phyloP scores from a whole-genome alignment of 2,113 vertebrate genomes.

The Bubo blakistoni region DNA sequence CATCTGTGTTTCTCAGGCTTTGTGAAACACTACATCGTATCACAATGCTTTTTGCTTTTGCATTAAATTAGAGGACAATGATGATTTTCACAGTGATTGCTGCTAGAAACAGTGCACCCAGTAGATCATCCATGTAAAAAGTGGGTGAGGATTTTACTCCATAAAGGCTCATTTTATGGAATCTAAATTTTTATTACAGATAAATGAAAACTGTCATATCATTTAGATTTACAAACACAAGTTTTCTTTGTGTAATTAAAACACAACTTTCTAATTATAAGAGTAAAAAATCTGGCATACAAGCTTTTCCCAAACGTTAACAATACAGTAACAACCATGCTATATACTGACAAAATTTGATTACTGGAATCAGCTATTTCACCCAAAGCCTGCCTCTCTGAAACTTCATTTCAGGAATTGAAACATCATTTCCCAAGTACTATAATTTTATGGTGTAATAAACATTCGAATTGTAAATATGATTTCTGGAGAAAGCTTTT shows the following conservation, averaged over 20 bases:
- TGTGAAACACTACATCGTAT: neutral
- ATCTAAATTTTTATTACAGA: neutral
- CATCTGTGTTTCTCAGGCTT: neutral
- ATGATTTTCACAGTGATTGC: neutral
- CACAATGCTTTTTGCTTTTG: neutral
- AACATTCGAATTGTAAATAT: neutral
- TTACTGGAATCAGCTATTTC: neutral
- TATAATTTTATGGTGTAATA: neutral
- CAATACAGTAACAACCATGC: neutral
- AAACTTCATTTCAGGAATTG: conserved; percentile 17
- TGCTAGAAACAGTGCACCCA: neutral
- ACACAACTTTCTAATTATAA: neutral
- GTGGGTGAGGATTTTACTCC: neutral
- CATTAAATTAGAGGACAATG: neutral
- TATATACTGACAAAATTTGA: neutral
- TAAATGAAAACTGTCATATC: neutral
- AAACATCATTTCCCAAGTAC: neutral
- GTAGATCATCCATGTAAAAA: neutral
- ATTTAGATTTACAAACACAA: neutral
- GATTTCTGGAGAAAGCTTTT: neutral
- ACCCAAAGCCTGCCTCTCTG: neutral
- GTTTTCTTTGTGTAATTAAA: conserved; percentile 9
- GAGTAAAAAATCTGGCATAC: neutral
- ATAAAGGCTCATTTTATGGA: neutral
- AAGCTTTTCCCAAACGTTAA: neutral